Conservation (phyloP, 2,888 invertebrate species). For the Anthrax anthrax region DNA sequence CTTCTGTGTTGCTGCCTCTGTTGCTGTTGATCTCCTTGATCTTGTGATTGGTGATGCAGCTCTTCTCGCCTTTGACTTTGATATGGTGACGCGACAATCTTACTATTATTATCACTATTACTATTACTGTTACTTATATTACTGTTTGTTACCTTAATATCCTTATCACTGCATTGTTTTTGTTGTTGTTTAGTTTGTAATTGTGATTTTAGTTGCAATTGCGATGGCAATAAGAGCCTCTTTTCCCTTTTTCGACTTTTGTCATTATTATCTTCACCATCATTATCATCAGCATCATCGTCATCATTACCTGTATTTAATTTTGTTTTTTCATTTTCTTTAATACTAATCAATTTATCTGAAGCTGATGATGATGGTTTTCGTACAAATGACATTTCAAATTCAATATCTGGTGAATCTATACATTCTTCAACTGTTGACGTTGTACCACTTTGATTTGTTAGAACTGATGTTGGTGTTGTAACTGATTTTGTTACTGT, state of each 20-base stretch:
- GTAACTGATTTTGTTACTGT: neutral
- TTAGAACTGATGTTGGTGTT: neutral
- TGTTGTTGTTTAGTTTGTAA: constrained; percentile 5
- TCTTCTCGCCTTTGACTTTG: neutral
- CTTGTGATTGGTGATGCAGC: neutral
- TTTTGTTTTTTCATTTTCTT: too few relatives aligned
- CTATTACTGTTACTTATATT: constrained; percentile 8
- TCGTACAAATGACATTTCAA: too few relatives aligned
- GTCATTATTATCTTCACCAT: too few relatives aligned
- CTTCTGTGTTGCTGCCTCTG: neutral
- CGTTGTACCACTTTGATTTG: neutral
- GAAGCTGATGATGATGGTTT: too few relatives aligned
- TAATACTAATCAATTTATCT: too few relatives aligned
- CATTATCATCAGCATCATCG: too few relatives aligned
- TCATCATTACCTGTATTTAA: too few relatives aligned
- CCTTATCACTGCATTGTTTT: constrained; percentile 10
- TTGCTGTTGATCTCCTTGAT: neutral
- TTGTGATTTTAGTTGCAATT: constrained; percentile 3
- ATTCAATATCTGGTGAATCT: too few relatives aligned
- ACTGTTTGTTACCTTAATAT: constrained; percentile 9
- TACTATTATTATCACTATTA: constrained; percentile 2
- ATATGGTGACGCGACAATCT: constrained; percentile 4
- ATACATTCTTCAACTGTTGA: neutral
- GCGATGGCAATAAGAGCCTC: constrained; percentile 5
- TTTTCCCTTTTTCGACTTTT: neutral